Conservation (phyloP, 2,113 vertebrate genomes). For the Rhodinocichla rosea region DNA sequence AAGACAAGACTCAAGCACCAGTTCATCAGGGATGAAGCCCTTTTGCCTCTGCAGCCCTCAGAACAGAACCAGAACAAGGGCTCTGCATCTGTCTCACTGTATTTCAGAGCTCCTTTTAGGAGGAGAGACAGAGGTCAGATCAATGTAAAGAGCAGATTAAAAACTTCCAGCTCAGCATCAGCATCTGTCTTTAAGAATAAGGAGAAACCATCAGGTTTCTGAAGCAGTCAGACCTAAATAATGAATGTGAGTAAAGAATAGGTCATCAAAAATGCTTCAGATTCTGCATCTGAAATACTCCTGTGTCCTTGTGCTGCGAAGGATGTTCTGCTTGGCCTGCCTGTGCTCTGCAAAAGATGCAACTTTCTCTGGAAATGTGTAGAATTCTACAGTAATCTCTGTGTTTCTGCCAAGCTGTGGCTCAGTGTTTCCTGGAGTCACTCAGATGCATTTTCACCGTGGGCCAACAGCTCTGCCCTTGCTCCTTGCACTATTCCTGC, state of each 20-base stretch:
- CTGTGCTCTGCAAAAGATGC: not conserved
- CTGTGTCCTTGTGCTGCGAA: not conserved
- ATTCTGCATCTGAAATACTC: constrained; percentile 21
- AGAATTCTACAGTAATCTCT: not conserved
- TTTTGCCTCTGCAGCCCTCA: not conserved
- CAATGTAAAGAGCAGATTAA: not conserved
- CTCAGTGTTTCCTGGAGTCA: not conserved
- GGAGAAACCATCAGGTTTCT: not conserved
- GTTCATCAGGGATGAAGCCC: not conserved
- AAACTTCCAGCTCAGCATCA: not conserved
- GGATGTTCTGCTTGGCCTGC: not conserved
- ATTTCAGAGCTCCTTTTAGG: not conserved
- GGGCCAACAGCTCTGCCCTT: not conserved
- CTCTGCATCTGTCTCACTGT: not conserved
- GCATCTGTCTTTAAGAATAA: not conserved
- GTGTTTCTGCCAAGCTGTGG: not conserved
- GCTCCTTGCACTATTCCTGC: not conserved
- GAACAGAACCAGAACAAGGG: not conserved
- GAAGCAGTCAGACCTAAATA: constrained; percentile 26
- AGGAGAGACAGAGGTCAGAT: not conserved
- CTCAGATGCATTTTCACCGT: not conserved
- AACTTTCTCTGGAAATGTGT: not conserved
- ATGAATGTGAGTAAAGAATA: constrained; percentile 34
- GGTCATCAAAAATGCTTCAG: constrained; percentile 24
- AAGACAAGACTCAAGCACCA: not conserved